Evolutionary conservation across 2,113 vertebrate species (phyloP).

Genomic region (Lichenostomus cassidix): DNA sequence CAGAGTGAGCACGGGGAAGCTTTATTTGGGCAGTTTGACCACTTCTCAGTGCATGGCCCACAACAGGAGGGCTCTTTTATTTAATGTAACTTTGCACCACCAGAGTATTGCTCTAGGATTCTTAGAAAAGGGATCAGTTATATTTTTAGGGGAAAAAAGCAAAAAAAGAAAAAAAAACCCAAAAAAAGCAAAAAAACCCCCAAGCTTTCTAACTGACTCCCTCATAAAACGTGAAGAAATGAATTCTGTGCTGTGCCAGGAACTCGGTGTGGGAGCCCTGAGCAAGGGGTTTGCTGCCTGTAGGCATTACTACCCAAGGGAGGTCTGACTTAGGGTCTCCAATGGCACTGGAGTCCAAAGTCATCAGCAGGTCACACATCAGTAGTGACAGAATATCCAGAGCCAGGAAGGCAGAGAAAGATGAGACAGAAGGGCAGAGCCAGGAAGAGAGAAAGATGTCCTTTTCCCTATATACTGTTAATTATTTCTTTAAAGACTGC

Average conservation of each 20-base stretch:
- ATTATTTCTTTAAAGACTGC: neutral
- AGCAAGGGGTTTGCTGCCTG: neutral
- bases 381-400: neutral
- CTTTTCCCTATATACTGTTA: neutral
- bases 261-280: neutral
- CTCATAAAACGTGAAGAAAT: neutral
- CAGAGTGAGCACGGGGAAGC: neutral
- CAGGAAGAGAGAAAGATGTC: neutral
- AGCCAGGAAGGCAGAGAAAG: neutral
- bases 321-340: neutral
- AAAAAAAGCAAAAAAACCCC: neutral
- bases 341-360: neutral
- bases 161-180: rapidly evolving
- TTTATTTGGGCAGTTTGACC: neutral
- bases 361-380: neutral
- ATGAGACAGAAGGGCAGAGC: neutral
- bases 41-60: neutral
- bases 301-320: rapidly evolving
- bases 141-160: neutral
- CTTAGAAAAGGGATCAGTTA: neutral
- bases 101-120: rapidly evolving
- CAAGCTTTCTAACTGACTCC: neutral
- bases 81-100: neutral
- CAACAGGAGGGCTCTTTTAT: neutral
- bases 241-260: neutral